Conservation (phyloP, 2,888 invertebrate genomes). For the Macaria liturata region DNA sequence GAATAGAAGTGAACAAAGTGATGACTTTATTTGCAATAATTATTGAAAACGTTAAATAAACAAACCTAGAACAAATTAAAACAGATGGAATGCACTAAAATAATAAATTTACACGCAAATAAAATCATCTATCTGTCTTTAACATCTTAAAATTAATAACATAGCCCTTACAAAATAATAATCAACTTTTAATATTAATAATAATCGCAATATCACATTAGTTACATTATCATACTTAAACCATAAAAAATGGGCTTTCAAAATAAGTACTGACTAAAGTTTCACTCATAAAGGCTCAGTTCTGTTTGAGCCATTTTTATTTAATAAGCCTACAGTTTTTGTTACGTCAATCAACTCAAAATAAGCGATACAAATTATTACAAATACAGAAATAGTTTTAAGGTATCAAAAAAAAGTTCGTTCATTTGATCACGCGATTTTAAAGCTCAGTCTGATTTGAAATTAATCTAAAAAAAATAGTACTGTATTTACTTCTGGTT, state of each 20-base stretch:
- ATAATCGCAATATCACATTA: constrained; percentile 31
- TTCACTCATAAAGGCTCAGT: constrained; percentile 4
- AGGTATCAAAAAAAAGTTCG: too few species aligned
- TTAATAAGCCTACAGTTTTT: too few species aligned
- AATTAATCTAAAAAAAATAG: too few species aligned
- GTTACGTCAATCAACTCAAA: too few species aligned
- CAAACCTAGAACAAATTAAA: too few species aligned
- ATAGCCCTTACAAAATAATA: constrained; percentile 17
- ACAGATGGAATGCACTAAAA: too few species aligned
- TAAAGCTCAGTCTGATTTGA: too few species aligned
- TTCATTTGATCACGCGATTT: too few species aligned
- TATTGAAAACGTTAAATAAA: not conserved
- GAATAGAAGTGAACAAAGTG: constrained; percentile 14
- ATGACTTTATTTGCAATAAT: constrained; percentile 9
- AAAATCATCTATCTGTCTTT: constrained; percentile 7
- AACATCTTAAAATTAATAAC: constrained; percentile 24
- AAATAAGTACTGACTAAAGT: constrained; percentile 13
- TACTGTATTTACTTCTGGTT: too few species aligned
- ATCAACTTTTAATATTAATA: constrained; percentile 14
- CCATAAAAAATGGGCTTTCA: constrained; percentile 16
- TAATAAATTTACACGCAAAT: constrained; percentile 3
- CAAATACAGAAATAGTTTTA: too few species aligned
- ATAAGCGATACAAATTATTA: too few species aligned
- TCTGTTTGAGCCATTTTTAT: constrained; percentile 11
- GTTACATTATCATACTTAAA: constrained; percentile 16